phyloP scores from a whole-genome alignment of 2,888 invertebrate genomes.

The Drosophila macrothrix region DNA sequence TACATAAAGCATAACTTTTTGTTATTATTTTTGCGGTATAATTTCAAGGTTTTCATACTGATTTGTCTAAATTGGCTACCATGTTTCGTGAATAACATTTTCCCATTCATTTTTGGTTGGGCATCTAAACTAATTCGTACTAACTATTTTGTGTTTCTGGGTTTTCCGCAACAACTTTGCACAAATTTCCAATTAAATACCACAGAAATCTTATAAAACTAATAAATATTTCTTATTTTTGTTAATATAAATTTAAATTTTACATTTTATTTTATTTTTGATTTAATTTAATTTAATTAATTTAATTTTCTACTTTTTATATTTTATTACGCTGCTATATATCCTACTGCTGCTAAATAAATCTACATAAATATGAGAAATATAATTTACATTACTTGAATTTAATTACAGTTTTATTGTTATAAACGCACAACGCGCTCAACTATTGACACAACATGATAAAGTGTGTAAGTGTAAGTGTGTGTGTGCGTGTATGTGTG shows the following conservation, averaged over 20 bases:
- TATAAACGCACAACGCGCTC: conserved; percentile 48
- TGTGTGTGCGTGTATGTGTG: neutral
- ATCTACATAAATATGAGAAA: conserved; percentile 5
- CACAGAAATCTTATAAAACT: neutral
- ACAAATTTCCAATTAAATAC: neutral
- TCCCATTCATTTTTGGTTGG: neutral
- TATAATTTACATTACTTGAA: conserved; percentile 64
- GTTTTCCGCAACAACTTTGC: neutral
- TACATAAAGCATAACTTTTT: neutral
- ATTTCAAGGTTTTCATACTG: neutral
- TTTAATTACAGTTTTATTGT: conserved; percentile 73
- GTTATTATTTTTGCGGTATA: neutral
- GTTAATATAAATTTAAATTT: neutral
- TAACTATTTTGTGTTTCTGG: neutral
- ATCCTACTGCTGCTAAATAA: neutral
- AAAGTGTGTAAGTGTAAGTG: neutral
- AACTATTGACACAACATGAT: conserved; percentile 61
- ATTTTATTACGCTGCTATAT: neutral
- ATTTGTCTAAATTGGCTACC: neutral
- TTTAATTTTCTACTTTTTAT: neutral
- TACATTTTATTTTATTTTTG: neutral
- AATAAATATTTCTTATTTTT: neutral
- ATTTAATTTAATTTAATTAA: neutral
- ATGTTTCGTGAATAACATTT: neutral
- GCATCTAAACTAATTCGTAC: neutral